Evolutionary conservation across 2,797 vertebrate species (phyloP).

Genomic region (Chaunax sp.): DNA sequence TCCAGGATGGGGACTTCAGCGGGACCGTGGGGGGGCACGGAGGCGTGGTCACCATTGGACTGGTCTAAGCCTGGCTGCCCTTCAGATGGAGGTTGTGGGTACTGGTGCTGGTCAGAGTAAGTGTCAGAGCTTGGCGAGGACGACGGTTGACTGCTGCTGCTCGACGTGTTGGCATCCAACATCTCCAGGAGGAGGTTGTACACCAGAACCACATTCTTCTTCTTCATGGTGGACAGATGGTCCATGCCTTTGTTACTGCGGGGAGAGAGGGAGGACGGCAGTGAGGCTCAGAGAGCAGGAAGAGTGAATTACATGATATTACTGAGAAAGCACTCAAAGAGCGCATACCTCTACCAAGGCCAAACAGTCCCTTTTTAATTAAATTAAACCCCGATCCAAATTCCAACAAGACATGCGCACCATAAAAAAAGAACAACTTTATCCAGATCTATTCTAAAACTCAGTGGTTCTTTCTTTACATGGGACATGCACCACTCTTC

Average conservation of each 20-base stretch:
- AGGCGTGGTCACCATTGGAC: not conserved
- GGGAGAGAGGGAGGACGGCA: not conserved
- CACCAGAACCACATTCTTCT: slow-evolving; percentile 93
- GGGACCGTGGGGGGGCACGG: not conserved
- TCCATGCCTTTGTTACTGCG: slow-evolving; percentile 99
- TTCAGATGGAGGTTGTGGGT: not conserved
- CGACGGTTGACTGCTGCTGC: slow-evolving; percentile 64
- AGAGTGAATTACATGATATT: too few species aligned
- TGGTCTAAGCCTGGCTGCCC: slow-evolving; percentile 18
- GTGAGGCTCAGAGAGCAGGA: not conserved
- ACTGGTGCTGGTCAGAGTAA: slow-evolving; percentile 34
- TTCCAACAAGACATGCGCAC: too few species aligned
- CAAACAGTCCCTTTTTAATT: too few species aligned
- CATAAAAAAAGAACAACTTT: too few species aligned
- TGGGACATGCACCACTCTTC: too few species aligned
- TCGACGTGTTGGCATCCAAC: slow-evolving; percentile 91
- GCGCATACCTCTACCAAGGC: too few species aligned
- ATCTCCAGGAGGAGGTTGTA: slow-evolving; percentile 97
- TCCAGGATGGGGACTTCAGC: slow-evolving; percentile 26
- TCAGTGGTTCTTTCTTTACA: too few species aligned
- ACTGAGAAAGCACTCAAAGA: too few species aligned
- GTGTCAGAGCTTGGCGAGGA: slow-evolving; percentile 46
- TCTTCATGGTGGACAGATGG: slow-evolving; percentile 96
- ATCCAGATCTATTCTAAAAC: not conserved
- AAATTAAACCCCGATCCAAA: too few species aligned